Base-by-base conservation (phyloP, 64 coral and sea anemone species). In the Pachyseris speciosa region DNA sequence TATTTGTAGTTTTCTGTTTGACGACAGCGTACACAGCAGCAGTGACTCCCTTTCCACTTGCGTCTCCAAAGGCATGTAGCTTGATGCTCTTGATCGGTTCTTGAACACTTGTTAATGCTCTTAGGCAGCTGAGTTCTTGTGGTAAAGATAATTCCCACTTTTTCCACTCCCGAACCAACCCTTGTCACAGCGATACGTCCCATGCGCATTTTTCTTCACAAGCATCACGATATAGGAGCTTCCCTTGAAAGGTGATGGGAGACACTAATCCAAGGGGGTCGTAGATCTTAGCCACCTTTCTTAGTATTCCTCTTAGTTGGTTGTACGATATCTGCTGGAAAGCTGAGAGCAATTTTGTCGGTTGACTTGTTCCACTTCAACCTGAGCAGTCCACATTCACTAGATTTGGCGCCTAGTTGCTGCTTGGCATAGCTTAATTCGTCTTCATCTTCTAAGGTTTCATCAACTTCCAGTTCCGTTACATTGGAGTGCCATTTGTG, bases 401-500 rank as follows among this genome's bases (percentile, higher is more conserved):
- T 61, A 61, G n/a, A 28, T 61, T 61, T 61, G 58, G 27, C 22
- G 9, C 68, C 68, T 24, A 87, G 41, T 55, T 87, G 85, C 55
- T 79, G 72, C 64, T 89, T 78, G 44, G 70, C 53, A 45, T 79
- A 89, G 9, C 52, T 65, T 39, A 78, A 37, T 45, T 89, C 87
- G 48, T 28, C 19, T 33, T 25, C 51, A 37, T 59, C 39, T 51
- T 83, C 61, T 42, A 39, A 22, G 48, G 68, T 77, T 44, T 78
- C 12, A 50, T 74, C 67, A 26, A 74, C 55, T 66, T 91, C 89
- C 36, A 91, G 67, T 53, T 91, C 37, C 29, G 25, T 83, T 33
- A 71, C 78, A 31, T 84, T 91, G 36, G 68, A 91, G 78, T 91
- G 69, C 89, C 89, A 91, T 50, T 91, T 91, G 43, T 91, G 88